Conservation (phyloP, 2,888 invertebrate species). For the Parascotia fuliginaria region DNA sequence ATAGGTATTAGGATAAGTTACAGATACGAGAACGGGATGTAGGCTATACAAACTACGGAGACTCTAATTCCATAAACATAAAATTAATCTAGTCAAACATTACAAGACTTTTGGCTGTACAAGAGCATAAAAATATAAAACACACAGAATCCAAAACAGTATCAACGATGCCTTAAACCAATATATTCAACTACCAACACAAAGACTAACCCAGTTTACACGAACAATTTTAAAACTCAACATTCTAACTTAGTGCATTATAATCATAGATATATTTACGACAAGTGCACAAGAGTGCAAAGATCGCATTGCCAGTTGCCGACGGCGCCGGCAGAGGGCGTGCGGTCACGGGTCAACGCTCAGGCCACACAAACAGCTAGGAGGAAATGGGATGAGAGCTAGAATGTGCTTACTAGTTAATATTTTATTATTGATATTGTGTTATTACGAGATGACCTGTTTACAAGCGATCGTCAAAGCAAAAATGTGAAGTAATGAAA, state of each 20-base stretch:
- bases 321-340: constrained; percentile 37
- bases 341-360: constrained; percentile 61
- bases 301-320: constrained; percentile 56
- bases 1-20: too few relatives aligned
- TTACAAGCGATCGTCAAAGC: too few relatives aligned
- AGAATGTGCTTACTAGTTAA: constrained; percentile 19
- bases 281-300: constrained; percentile 47
- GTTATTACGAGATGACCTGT: constrained; percentile 2
- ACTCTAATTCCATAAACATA: too few relatives aligned
- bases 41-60: too few relatives aligned
- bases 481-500: neutral
- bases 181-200: neutral
- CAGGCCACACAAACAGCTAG: constrained; percentile 57
- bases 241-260: neutral
- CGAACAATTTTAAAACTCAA: neutral
- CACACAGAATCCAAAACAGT: too few relatives aligned
- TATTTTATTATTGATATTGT: constrained; percentile 14
- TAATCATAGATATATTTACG: neutral
- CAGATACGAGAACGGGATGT: too few relatives aligned
- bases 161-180: neutral
- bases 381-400: constrained; percentile 35
- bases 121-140: too few relatives aligned
- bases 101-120: too few relatives aligned
- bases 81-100: neutral
- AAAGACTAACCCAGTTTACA: constrained; percentile 3